Evolutionary conservation across 2,113 vertebrate species (phyloP).

Genomic region (Aramus guarauna): DNA sequence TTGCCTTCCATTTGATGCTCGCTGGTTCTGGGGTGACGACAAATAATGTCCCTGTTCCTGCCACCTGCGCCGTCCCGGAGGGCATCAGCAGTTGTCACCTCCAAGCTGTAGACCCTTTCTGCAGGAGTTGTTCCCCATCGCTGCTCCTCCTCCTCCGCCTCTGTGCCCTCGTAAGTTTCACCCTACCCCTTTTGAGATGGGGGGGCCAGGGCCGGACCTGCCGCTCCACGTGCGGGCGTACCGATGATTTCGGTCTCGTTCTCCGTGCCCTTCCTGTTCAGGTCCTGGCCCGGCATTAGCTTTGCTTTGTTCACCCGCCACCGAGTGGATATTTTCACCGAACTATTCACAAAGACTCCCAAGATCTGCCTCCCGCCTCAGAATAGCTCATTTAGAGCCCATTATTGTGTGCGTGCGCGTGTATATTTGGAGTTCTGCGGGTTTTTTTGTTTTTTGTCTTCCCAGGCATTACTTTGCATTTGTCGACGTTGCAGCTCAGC

Average conservation of each 20-base stretch:
- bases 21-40: not conserved
- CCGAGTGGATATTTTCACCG: rapidly evolving
- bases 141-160: not conserved
- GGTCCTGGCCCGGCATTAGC: not conserved
- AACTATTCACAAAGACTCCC: not conserved
- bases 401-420: rapidly evolving
- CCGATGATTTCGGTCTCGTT: not conserved
- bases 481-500: not conserved
- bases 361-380: not conserved
- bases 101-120: not conserved
- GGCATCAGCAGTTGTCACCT: not conserved
- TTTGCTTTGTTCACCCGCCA: not conserved
- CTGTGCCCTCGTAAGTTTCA: not conserved
- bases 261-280: not conserved
- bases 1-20: not conserved
- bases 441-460: not conserved
- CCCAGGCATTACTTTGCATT: not conserved
- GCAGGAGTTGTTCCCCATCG: not conserved
- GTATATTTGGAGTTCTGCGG: not conserved
- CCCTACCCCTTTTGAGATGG: rapidly evolving
- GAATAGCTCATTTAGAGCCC: not conserved
- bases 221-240: rapidly evolving
- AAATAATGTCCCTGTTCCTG: not conserved
- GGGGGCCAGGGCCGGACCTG: rapidly evolving
- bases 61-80: not conserved